These are phyloP conservation scores for Poeciliopsis infans DNA, from an alignment of 2,797 vertebrate species.

Conservation along the genomic window DNA sequence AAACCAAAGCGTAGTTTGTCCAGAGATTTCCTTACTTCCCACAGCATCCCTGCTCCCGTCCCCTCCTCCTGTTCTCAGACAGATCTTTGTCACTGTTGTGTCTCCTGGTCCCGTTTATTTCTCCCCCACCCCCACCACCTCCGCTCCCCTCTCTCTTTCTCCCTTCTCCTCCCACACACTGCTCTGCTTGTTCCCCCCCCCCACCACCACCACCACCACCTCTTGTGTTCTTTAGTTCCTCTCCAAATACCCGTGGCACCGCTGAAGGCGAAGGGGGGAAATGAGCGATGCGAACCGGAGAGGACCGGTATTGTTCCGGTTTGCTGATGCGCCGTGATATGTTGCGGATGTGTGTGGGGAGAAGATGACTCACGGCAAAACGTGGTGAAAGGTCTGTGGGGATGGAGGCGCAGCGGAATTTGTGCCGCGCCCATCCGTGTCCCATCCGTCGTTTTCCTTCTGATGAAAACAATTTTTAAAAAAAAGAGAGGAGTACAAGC, in stretches of 20 bases:
- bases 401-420: constrained; percentile 17
- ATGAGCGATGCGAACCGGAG: constrained; percentile 33
- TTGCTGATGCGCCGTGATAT: constrained; percentile 64
- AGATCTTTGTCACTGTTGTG: constrained; percentile 26
- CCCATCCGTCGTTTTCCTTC: constrained; percentile 19
- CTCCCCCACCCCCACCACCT: too few relatives aligned
- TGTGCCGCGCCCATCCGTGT: constrained; percentile 24
- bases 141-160: too few relatives aligned
- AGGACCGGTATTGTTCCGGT: constrained; percentile 54
- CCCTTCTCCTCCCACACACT: constrained; percentile 12
- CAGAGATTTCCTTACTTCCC: neutral
- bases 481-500: neutral
- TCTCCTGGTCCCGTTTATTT: constrained; percentile 24
- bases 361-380: constrained; percentile 37
- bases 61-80: constrained; percentile 16
- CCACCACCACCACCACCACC: too few relatives aligned
- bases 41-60: constrained; percentile 13
- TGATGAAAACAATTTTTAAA: neutral
- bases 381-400: constrained; percentile 25
- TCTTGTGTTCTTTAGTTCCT: constrained; percentile 8
- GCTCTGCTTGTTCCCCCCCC: constrained; percentile 20
- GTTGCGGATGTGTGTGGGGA: constrained; percentile 55
- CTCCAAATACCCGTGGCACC: constrained; percentile 14
- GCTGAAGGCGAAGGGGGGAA: constrained; percentile 23
- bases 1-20: neutral